phyloP scores from a whole-genome alignment of 2,113 vertebrate genomes.

The Myotis davidii region DNA sequence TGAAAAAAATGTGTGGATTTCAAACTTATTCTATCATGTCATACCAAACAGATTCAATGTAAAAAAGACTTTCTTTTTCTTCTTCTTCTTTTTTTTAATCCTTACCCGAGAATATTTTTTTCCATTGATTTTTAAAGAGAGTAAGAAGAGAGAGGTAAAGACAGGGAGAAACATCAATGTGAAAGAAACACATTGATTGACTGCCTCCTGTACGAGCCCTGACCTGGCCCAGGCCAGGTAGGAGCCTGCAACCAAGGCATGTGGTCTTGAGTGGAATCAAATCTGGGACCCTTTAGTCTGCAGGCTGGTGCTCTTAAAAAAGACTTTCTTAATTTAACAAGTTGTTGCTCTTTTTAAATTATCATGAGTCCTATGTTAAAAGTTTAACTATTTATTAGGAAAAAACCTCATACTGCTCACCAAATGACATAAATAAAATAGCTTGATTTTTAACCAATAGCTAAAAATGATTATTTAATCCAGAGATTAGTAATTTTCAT shows the following conservation, averaged over 20 bases:
- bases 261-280: too few relatives aligned
- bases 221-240: too few relatives aligned
- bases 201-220: too few relatives aligned
- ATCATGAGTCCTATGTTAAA: background rate
- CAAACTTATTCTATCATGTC: background rate
- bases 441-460: slow-evolving; percentile 18
- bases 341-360: slow-evolving; percentile 40
- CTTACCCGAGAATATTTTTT: too few relatives aligned
- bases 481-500: background rate
- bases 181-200: too few relatives aligned
- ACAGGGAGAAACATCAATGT: too few relatives aligned
- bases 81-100: too few relatives aligned
- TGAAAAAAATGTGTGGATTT: background rate
- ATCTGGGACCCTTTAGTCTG: too few relatives aligned
- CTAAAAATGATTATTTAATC: slow-evolving; percentile 6
- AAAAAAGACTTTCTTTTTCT: background rate
- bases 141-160: too few relatives aligned
- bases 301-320: background rate
- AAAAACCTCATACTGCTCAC: background rate
- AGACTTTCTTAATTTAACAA: slow-evolving; percentile 24
- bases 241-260: too few relatives aligned
- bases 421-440: slow-evolving; percentile 4
- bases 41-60: background rate
- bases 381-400: slow-evolving; percentile 27
- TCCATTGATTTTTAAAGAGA: too few relatives aligned